These are phyloP conservation scores for Entomobrya proxima DNA, from an alignment of 2,888 invertebrate species.

Conservation along the genomic window DNA sequence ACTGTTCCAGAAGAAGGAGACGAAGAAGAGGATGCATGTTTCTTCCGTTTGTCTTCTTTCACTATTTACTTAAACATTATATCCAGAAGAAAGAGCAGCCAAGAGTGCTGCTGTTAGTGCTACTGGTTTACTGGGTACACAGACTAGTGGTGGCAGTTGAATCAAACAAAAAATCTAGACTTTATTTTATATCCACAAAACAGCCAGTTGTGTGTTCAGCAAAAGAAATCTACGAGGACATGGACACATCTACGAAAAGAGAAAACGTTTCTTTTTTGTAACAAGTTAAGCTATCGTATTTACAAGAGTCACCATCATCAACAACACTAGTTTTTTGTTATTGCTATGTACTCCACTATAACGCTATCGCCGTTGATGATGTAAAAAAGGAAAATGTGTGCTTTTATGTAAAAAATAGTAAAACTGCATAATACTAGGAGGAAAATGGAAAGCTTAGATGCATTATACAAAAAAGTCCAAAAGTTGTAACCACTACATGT, in stretches of 20 bases:
- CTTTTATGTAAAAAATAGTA: not conserved
- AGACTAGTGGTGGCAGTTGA: not conserved
- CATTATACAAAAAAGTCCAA: not conserved
- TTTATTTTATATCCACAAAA: not conserved
- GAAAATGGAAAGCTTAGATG: not conserved
- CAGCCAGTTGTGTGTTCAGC: not conserved
- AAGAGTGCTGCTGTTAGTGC: too few relatives aligned
- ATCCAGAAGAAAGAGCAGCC: not conserved
- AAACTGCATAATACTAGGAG: not conserved
- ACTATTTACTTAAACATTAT: not conserved
- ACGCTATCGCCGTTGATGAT: not conserved
- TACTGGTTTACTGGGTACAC: not conserved
- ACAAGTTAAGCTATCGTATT: constrained; percentile 26
- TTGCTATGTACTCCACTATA: not conserved
- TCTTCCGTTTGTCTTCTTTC: not conserved
- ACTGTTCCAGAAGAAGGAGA: not conserved
- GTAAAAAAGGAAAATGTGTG: not conserved
- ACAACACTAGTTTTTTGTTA: not conserved
- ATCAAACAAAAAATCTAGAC: not conserved
- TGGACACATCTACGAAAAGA: constrained; percentile 16
- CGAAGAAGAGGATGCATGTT: not conserved
- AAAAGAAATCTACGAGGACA: constrained; percentile 13
- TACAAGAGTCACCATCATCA: constrained; percentile 8
- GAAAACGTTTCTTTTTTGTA: not conserved
- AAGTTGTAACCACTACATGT: not conserved